A percentile compares a stretch with the other conserved stretches of the same genome.
Conservation (phyloP, 1,140 invertebrate genomes). For the Saxidomus purpurata region DNA sequence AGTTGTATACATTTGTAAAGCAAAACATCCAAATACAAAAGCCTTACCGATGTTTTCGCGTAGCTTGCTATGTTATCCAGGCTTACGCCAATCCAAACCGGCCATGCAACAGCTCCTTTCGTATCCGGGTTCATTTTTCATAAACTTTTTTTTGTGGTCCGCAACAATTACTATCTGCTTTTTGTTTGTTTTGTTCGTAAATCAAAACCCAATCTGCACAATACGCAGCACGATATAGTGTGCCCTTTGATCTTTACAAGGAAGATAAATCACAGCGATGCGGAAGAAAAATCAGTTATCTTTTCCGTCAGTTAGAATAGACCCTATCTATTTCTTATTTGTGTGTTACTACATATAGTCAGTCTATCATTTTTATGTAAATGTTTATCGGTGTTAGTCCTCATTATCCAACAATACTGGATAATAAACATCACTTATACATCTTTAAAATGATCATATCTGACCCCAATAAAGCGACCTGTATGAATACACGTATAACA, state of each 20-base stretch:
- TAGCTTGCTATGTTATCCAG: neutral
- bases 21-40: neutral
- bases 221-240: neutral
- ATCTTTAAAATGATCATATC: neutral
- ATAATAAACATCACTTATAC: neutral
- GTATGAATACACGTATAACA: no score
- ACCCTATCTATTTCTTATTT: no score
- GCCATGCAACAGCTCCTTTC: neutral
- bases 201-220: no score
- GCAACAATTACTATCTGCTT: neutral
- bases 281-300: neutral
- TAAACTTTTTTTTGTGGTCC: no score
- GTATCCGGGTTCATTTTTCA: neutral
- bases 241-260: neutral
- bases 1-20: no score
- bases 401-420: neutral
- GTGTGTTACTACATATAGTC: no score
- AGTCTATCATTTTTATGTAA: no score
- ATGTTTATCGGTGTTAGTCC: no score
- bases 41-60: constrained; percentile 22
- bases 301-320: no score
- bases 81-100: constrained; percentile 23
- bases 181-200: no score
- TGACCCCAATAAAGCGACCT: no score
- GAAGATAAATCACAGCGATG: neutral